These are phyloP conservation scores for Dendroctonus valens DNA, from an alignment of 1,140 invertebrate genomes.

Conservation along the genomic window DNA sequence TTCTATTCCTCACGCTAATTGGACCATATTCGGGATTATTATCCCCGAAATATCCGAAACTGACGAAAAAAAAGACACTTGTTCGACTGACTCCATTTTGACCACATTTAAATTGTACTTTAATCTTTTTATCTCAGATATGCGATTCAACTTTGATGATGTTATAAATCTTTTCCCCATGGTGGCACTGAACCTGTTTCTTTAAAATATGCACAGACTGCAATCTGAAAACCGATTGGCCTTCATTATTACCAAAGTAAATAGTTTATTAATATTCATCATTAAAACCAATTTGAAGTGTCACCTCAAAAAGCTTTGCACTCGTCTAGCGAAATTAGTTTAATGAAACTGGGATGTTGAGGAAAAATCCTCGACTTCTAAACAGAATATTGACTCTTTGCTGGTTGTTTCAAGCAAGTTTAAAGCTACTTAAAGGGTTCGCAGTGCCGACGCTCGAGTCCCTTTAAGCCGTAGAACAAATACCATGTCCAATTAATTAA, in stretches of 20 bases:
- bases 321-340: no score
- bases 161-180: conserved; percentile 5
- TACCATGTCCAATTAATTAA: no score
- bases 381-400: no score
- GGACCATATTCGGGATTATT: conserved; percentile 2
- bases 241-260: background rate
- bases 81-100: conserved; percentile 5
- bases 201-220: conserved; percentile 9
- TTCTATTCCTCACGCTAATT: conserved; percentile 2
- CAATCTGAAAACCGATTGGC: background rate
- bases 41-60: background rate
- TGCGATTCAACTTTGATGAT: conserved; percentile 4
- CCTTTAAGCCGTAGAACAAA: background rate
- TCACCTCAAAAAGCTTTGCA: no score
- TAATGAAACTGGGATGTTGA: no score
- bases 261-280: no score
- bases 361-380: no score
- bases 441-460: background rate
- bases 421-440: no score
- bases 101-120: conserved; percentile 4
- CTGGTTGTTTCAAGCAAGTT: no score
- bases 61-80: background rate
- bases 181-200: conserved; percentile 6
- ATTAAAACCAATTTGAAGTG: no score
- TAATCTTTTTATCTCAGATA: conserved; percentile 9